Base-by-base conservation (phyloP, 2,113 vertebrate species). In the Phycodurus eques region DNA sequence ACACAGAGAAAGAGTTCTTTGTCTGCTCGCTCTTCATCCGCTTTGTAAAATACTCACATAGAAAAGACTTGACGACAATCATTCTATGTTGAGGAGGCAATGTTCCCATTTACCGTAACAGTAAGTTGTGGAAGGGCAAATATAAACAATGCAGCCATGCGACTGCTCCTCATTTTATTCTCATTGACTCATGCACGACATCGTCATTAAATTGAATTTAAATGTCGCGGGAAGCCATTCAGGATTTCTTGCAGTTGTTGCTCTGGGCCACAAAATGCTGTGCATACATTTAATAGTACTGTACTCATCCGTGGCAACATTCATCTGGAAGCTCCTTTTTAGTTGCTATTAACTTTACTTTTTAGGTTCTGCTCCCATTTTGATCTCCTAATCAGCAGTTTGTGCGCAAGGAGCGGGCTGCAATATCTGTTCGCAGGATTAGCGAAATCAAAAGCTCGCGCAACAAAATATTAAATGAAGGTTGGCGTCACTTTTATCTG, bases 161-260 rank as follows among this genome's bases (percentile, higher is more conserved):
- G 47, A 69, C 44, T 15, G 42, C 14, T 60, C 43, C 57, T 64
- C 56, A 68, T n/a, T 42, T 68, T 62, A 42, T n/a, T 9, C 47
- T 65, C 47, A 85, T 80, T 49, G 2, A 73, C 74, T 80, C 59
- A 79, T 22, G 66, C n/a, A 71, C 59, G 63, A 69, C 68, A 59
- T 46, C 46, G 35, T 33, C 2, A 8, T 63, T 31, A 69, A 78
- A 83, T 82, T 59, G 35, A 44, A 82, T 75, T 65, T 73, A 20
- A 39, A 77, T 49, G 69, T 77, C 83, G 81, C 62, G 75, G 69
- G 73, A 54, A 65, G 42, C 66, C 67, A 62, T 64, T 63, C 54
- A 71, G 14, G 5, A 12, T 53, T 17, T 19, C 68, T 11, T 61
- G 54, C 7, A 20, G n/a, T 8, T 31, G 1, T 46, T 9, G 22